These are phyloP conservation scores for Sycophila sp. DNA, from an alignment of 1,140 invertebrate genomes.

Conservation along the genomic window DNA sequence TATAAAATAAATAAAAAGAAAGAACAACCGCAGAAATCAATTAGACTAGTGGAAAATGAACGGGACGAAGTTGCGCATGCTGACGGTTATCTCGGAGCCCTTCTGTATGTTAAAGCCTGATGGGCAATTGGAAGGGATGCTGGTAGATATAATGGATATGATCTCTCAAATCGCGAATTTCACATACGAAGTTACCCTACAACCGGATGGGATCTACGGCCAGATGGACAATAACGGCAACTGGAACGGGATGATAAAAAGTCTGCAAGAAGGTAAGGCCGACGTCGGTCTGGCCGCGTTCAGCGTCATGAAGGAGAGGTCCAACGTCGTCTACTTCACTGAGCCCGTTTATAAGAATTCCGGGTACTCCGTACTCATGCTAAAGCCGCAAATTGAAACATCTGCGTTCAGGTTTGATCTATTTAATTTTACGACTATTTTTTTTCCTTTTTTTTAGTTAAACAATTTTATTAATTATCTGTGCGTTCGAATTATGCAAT, in stretches of 20 bases:
- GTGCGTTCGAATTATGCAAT: too few relatives aligned
- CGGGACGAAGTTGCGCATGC: slow-evolving; percentile 75
- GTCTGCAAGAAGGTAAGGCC: slow-evolving; percentile 88
- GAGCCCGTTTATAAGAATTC: slow-evolving; percentile 95
- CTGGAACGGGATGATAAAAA: slow-evolving; percentile 93
- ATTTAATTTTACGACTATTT: too few relatives aligned
- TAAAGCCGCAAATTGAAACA: slow-evolving; percentile 79
- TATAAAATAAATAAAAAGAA: not conserved
- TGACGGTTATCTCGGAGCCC: slow-evolving; percentile 82
- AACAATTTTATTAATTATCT: too few relatives aligned
- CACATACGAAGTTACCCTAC: slow-evolving; percentile 85
- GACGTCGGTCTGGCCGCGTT: slow-evolving; percentile 89
- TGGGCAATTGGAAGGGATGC: slow-evolving; percentile 85
- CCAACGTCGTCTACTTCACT: slow-evolving; percentile 94
- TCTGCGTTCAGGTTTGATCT: slow-evolving; percentile 91
- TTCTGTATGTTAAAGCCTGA: slow-evolving; percentile 80
- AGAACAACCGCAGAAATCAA: not conserved
- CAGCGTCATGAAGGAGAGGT: slow-evolving; percentile 93
- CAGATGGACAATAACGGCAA: slow-evolving; percentile 84
- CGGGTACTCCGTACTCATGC: slow-evolving; percentile 92
- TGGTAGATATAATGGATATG: slow-evolving; percentile 89
- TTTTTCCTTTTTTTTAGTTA: too few relatives aligned
- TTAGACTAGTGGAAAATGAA: not conserved
- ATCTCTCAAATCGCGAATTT: slow-evolving; percentile 85
- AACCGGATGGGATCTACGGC: slow-evolving; percentile 83